Conservation (phyloP, 2,888 invertebrate species). For the Cryptosula pallasiana region DNA sequence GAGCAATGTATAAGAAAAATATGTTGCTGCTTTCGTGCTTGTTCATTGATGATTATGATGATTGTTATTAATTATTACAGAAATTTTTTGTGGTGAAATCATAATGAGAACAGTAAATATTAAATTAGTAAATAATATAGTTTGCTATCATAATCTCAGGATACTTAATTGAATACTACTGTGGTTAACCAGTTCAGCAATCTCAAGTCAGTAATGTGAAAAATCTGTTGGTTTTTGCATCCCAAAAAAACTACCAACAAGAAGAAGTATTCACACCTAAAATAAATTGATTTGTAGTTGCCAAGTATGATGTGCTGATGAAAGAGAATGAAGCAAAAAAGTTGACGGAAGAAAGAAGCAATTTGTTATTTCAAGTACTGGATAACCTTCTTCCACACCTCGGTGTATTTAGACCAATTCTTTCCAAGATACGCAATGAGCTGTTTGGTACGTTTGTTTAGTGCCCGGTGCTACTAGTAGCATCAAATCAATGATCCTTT, state of each 20-base stretch:
- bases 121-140: no score
- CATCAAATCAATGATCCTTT: no score
- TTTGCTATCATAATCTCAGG: no score
- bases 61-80: not conserved
- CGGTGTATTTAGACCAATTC: conserved; percentile 41
- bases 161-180: no score
- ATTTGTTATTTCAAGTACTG: conserved; percentile 41
- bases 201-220: no score
- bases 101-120: no score
- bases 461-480: no score
- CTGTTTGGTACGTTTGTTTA: conserved; percentile 38
- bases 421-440: conserved; percentile 40
- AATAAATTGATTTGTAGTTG: conserved; percentile 35
- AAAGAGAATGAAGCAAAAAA: conserved; percentile 33
- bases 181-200: no score
- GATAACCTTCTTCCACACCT: conserved; percentile 44
- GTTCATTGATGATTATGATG: not conserved
- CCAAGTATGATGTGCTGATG: conserved; percentile 41
- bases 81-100: no score
- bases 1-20: not conserved
- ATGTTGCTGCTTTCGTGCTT: not conserved
- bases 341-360: conserved; percentile 36
- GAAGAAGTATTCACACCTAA: no score
- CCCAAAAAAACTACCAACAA: no score
- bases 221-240: no score